Conservation (phyloP, 2,797 vertebrate species). For the Enteromius anoplus region DNA sequence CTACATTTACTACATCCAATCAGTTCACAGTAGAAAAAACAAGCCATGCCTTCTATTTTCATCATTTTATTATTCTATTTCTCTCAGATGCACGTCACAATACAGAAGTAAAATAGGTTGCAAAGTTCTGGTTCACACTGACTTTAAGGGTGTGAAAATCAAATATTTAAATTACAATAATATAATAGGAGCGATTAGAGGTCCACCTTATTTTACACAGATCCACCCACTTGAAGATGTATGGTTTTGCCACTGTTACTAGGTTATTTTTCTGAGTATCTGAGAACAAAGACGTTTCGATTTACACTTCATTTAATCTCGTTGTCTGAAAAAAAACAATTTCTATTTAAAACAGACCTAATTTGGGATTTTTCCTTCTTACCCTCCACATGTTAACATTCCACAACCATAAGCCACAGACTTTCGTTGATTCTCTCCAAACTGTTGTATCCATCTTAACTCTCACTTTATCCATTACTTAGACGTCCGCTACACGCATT, state of each 20-base stretch:
- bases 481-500: conserved; percentile 40
- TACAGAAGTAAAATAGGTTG: too few species aligned
- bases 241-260: not conserved
- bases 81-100: too few species aligned
- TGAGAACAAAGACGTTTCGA: not conserved
- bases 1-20: too few species aligned
- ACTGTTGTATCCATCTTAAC: conserved; percentile 23
- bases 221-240: not conserved
- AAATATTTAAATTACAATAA: not conserved
- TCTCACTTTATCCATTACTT: conserved; percentile 56
- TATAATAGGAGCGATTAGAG: not conserved
- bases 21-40: too few species aligned
- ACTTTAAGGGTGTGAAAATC: not conserved
- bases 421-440: conserved; percentile 4
- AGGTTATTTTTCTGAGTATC: not conserved
- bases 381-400: conserved; percentile 16
- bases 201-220: not conserved
- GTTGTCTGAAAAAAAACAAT: not conserved
- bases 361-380: conserved; percentile 9
- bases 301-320: conserved; percentile 7
- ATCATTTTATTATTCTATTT: too few species aligned
- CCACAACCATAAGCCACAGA: conserved; percentile 21
- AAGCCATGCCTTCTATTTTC: too few species aligned
- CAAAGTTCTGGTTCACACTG: too few species aligned
- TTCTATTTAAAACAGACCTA: conserved; percentile 8